Conservation (phyloP, 2,113 vertebrate species). For the Anguilla japonica region DNA sequence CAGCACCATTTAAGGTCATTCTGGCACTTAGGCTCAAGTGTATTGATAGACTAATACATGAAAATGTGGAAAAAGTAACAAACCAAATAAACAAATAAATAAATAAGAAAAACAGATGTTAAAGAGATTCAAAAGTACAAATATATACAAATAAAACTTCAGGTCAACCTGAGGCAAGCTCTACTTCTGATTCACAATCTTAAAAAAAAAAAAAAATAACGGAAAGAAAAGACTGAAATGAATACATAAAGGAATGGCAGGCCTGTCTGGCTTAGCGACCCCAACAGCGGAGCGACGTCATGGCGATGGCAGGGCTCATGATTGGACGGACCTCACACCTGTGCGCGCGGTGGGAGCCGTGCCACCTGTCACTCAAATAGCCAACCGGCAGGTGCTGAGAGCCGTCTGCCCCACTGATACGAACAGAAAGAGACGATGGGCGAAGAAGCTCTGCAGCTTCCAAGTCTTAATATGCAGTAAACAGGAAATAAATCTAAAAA, state of each 20-base stretch:
- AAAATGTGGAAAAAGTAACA: background rate
- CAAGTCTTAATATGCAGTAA: background rate
- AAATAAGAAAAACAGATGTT: background rate
- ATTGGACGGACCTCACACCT: conserved; percentile 77
- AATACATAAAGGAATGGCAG: background rate
- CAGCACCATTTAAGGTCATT: background rate
- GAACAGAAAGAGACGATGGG: background rate
- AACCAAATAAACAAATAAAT: background rate
- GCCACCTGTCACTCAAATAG: conserved; percentile 75
- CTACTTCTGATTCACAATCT: background rate
- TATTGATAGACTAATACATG: background rate
- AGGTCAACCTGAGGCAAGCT: background rate
- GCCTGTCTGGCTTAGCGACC: background rate
- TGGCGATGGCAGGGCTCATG: conserved; percentile 65
- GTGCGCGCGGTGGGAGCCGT: conserved; percentile 70
- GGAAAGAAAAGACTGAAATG: background rate
- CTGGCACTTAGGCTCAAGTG: background rate
- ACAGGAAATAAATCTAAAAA: background rate
- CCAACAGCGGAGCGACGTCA: conserved; percentile 57
- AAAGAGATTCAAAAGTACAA: background rate
- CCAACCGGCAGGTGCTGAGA: conserved; percentile 66
- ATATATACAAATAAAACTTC: background rate
- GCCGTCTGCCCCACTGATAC: conserved; percentile 17
- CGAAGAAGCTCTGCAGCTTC: too few species aligned
- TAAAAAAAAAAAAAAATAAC: background rate